Percentiles rank a stretch among this genome's conserved stretches.
phyloP scores from a whole-genome alignment of 2,888 invertebrate genomes.

The Muscina levida region DNA sequence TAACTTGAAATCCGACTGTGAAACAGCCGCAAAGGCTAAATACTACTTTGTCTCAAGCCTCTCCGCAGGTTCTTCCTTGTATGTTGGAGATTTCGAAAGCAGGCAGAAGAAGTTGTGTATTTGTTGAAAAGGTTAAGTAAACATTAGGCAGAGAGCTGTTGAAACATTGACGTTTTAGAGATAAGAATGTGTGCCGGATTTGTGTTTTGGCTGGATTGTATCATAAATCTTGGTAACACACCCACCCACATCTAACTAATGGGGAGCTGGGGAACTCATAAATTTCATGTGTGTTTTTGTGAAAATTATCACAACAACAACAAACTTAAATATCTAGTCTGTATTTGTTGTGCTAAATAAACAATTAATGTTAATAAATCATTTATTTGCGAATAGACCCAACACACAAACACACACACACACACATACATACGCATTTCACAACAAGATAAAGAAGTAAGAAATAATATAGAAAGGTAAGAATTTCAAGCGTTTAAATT shows the following conservation, averaged over 20 bases:
- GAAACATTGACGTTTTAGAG: too few relatives aligned
- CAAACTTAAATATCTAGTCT: neutral
- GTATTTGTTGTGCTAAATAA: neutral
- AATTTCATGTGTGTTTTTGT: neutral
- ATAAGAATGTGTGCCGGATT: neutral
- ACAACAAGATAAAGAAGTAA: too few relatives aligned
- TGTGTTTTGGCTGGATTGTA: neutral
- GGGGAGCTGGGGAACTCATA: neutral
- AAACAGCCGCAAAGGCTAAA: too few relatives aligned
- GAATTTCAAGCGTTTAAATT: too few relatives aligned
- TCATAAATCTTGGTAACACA: conserved; percentile 2
- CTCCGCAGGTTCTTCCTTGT: neutral
- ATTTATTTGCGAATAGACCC: neutral
- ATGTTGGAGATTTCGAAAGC: neutral
- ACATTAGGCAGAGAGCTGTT: too few relatives aligned
- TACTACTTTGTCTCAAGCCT: too few relatives aligned
- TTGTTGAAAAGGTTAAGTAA: conserved; percentile 24
- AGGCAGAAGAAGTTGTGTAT: conserved; percentile 10
- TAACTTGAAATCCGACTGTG: too few relatives aligned
- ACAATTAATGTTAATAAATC: conserved; percentile 5
- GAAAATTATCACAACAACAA: too few relatives aligned
- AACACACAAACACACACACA: too few relatives aligned
- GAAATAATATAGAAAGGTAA: too few relatives aligned
- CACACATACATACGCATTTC: too few relatives aligned
- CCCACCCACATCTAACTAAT: neutral